These are phyloP conservation scores for Sphaeridia pumilis DNA, from an alignment of 2,888 invertebrate genomes.

Conservation along the genomic window DNA sequence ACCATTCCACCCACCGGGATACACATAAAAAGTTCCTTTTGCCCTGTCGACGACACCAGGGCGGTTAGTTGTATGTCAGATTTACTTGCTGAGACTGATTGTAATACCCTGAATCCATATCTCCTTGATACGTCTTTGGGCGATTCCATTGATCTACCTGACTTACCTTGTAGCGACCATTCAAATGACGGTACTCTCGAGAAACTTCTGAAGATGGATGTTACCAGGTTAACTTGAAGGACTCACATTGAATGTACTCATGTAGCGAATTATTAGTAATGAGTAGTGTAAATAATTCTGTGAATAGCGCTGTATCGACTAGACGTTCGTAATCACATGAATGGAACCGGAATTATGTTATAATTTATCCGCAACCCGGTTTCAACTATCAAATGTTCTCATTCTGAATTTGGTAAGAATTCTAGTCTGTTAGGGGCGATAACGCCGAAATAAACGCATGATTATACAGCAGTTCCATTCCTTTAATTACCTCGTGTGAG, in stretches of 20 bases:
- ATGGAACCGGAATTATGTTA: too few species aligned
- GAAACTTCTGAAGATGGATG: constrained; percentile 22
- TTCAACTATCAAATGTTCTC: too few species aligned
- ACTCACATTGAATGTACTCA: background rate
- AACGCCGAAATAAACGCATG: too few species aligned
- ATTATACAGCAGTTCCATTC: too few species aligned
- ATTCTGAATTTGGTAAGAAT: too few species aligned
- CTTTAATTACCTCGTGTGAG: too few species aligned
- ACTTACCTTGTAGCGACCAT: constrained; percentile 22
- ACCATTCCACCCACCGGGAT: background rate
- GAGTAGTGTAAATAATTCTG: too few species aligned
- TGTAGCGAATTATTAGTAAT: background rate
- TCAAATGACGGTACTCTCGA: constrained; percentile 18
- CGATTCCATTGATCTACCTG: constrained; percentile 19
- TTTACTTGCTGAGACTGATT: constrained; percentile 6
- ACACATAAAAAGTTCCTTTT: background rate
- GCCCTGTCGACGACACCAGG: background rate
- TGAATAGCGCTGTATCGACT: too few species aligned
- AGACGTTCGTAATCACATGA: too few species aligned
- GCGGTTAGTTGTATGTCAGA: constrained; percentile 5
- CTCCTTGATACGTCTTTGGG: background rate
- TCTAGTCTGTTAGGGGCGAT: too few species aligned
- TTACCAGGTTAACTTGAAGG: constrained; percentile 7
- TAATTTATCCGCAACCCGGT: too few species aligned
- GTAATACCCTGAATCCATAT: constrained; percentile 1